Conservation (phyloP, 2,888 invertebrate genomes). For the Heliconius charithonia region DNA sequence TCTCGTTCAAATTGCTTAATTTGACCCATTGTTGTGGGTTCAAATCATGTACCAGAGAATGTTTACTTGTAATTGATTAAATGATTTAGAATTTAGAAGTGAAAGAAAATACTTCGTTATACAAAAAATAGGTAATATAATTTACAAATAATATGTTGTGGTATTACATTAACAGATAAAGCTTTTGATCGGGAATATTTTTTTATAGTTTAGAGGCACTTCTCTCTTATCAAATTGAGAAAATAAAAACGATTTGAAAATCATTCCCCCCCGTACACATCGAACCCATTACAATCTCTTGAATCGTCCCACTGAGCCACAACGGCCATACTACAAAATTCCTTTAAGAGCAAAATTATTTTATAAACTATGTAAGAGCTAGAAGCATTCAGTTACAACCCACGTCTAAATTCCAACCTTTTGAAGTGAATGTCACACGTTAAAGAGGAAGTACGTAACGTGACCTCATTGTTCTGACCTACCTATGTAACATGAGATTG, state of each 20-base stretch:
- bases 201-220: not conserved
- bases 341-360: not conserved
- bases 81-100: not conserved
- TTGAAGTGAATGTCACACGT: constrained; percentile 49
- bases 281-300: too few relatives aligned
- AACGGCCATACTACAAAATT: not conserved
- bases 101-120: not conserved
- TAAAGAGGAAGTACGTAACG: constrained; percentile 49
- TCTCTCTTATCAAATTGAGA: not conserved
- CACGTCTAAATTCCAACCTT: constrained; percentile 43
- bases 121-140: too few relatives aligned
- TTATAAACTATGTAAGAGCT: not conserved
- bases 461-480: constrained; percentile 39
- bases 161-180: too few relatives aligned
- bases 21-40: not conserved
- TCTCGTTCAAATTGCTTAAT: not conserved
- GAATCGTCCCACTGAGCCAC: too few relatives aligned
- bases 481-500: constrained; percentile 22
- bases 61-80: not conserved
- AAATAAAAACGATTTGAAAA: not conserved
- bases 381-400: constrained; percentile 32
- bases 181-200: not conserved
- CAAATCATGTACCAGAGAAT: not conserved
- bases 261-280: not conserved
- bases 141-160: too few relatives aligned